Base-by-base conservation (phyloP, 2,888 invertebrate species). In the Cybosia mesomella region DNA sequence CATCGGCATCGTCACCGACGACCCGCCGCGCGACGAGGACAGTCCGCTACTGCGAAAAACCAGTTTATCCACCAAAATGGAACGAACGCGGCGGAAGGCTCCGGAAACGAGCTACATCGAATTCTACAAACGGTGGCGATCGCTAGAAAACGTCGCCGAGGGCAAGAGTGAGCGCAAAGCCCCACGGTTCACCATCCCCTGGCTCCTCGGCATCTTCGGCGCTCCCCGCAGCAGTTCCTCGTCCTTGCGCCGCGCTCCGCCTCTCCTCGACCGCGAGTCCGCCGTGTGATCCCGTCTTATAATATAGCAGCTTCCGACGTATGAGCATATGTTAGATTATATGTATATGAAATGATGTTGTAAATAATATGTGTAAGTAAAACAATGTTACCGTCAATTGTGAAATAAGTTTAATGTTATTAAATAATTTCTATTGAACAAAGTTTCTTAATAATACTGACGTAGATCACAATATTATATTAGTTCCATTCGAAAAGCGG, bases 151-250 rank as follows among this genome's bases (percentile, higher is more conserved):
- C 76, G 95, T 98, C 60, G 89, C 90, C 53, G 93, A 91, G 71
- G 86, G 79, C 61, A 92, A 92, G 82, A 85, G 82, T 54, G 80
- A 85, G 73, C 94, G 96, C 79, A 97, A 97, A 87, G 95, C 96
- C 85, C 95, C 96, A 65, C 95, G 96, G 70, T 96, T 96, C 82
- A 96, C 97, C 34, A 95, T 98, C 73, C 96, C 96, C 76, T 98
- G 97, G 97, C 91, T 98, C 83, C 96, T 97, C 58, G 97, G 97
- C 81, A 91, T 98, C 72, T 97, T 98, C 86, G 96, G 96, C 71
- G 97, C 96, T 68, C 92, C 97, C 73, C 96, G 97, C 76, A 95
- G 96, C 76, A 97, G 97, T 82, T 96, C 95, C 73, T 85, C 91
- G 15, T 92, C 92, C 62, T 84, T 94, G 75, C 93, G 94, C 64